Evolutionary conservation across 2,797 vertebrate genomes (phyloP).

Genomic region (Lerista edwardsae): DNA sequence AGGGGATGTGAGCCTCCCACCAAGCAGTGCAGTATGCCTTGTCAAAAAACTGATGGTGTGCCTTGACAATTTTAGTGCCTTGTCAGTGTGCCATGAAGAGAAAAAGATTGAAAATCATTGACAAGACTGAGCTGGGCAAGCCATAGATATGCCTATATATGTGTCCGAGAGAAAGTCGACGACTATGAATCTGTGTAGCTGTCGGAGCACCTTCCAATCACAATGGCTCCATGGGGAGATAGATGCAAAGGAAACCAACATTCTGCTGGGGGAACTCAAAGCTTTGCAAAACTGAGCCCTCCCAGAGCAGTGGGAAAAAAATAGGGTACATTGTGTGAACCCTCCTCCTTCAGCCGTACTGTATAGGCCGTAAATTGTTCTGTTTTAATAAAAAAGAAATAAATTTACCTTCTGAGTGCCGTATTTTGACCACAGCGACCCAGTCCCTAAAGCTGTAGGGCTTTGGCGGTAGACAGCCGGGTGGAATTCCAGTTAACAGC

Average conservation of each 20-base stretch:
- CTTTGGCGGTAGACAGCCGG: conserved; percentile 68
- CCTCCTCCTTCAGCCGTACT: conserved; percentile 62
- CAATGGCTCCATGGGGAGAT: neutral
- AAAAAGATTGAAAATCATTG: too few relatives aligned
- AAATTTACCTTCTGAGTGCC: conserved; percentile 69
- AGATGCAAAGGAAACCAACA: conserved; percentile 20
- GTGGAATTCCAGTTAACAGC: conserved; percentile 75
- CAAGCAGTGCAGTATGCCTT: too few relatives aligned
- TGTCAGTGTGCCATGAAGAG: too few relatives aligned
- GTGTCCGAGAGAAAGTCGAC: neutral
- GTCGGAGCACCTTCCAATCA: rapidly evolving
- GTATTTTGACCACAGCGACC: conserved; percentile 62
- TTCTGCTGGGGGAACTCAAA: neutral
- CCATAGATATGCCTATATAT: too few relatives aligned
- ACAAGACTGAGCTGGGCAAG: too few relatives aligned
- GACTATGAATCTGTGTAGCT: neutral
- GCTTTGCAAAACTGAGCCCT: neutral
- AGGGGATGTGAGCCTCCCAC: too few relatives aligned
- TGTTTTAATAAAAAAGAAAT: conserved; percentile 76
- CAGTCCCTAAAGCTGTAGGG: conserved; percentile 67
- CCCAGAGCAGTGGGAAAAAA: conserved; percentile 49
- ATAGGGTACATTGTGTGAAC: conserved; percentile 39
- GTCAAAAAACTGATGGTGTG: too few relatives aligned
- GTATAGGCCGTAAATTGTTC: conserved; percentile 68
- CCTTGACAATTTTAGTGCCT: too few relatives aligned